Percentiles rank a stretch among this genome's conserved stretches.
Evolutionary conservation across 2,797 vertebrate species (phyloP).

Genomic region (Coregonus suidteri): DNA sequence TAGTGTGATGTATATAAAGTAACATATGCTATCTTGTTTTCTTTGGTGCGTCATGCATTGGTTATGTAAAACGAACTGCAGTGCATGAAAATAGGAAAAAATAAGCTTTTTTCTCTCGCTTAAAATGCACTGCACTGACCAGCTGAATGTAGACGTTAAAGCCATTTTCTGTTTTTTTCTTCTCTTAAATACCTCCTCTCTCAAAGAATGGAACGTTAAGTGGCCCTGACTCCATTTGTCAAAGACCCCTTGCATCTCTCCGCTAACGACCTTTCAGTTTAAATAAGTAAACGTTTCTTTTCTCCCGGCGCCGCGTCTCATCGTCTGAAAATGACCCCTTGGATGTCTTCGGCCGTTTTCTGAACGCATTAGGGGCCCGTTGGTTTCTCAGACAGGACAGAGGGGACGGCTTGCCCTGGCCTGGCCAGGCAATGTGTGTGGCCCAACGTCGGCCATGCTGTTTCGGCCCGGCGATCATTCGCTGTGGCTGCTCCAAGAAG

Average conservation of each 20-base stretch:
- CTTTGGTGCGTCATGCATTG: not conserved
- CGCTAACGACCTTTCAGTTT: constrained; percentile 70
- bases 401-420: constrained; percentile 18
- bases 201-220: constrained; percentile 59
- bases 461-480: constrained; percentile 42
- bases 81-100: not conserved
- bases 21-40: constrained; percentile 21
- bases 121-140: constrained; percentile 13
- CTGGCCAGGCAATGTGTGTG: not conserved
- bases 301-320: constrained; percentile 29
- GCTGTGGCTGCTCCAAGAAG: constrained; percentile 50
- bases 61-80: not conserved
- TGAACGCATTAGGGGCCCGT: constrained; percentile 28
- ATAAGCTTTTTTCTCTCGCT: not conserved
- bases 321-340: constrained; percentile 45
- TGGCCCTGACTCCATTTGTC: constrained; percentile 70
- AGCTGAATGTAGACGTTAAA: constrained; percentile 32
- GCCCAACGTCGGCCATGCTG: constrained; percentile 38
- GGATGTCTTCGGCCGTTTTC: constrained; percentile 18
- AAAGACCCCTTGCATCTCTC: constrained; percentile 56
- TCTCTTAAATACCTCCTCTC: constrained; percentile 37
- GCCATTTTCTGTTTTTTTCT: constrained; percentile 40
- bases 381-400: not conserved
- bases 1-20: constrained; percentile 15
- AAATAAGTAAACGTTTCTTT: constrained; percentile 63